Evolutionary conservation across 2,888 invertebrate genomes (phyloP), one percentile per base, ranked within the genome.

Genomic region (Aphodius sticticus): DNA sequence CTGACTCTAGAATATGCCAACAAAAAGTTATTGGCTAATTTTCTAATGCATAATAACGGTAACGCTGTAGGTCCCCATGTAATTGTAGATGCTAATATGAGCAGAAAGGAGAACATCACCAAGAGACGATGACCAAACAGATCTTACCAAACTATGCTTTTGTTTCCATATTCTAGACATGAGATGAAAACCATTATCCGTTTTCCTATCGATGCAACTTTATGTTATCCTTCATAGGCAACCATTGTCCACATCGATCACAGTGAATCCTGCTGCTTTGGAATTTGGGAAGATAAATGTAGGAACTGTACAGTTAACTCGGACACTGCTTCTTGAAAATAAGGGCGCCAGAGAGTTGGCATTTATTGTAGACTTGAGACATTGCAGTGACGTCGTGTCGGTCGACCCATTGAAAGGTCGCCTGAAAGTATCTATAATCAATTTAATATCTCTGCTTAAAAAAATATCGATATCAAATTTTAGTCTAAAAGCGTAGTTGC

Each of bases 241-340:
- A 12, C 74, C n/a, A 12, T 35, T 74, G 36, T 37, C n/a, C 7
- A 7, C 35, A 74, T 36, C n/a, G 37, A 36, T 74, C 37, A 74
- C 35, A 26, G 36, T 74, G 36, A 74, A 35, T 36, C 74, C 74
- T 12, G 5, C 26, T 74, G 9, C 35, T 26, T 26, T 74, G 14
- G 74, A 74, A n/a, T 74, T 74, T 74, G 74, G 74, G 9, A 36
- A 36, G 37, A 36, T 74, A 74, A 74, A 74, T 74, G 35, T 35
- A 4, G 74, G 74, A 35, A 74, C 74, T 6, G 14, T 74, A 26
- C 74, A 74, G 6, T n/a, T 74, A 36, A 36, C 74, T 0, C 26
- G 37, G 37, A 74, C 74, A n/a, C 6, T 74, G 37, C 16, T 37
- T 7, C 35, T 74, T 36, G 35, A 35, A n/a, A 74, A 74, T 26